These are phyloP conservation scores for Drosophila affinis DNA, from an alignment of 2,888 invertebrate species.

Conservation along the genomic window DNA sequence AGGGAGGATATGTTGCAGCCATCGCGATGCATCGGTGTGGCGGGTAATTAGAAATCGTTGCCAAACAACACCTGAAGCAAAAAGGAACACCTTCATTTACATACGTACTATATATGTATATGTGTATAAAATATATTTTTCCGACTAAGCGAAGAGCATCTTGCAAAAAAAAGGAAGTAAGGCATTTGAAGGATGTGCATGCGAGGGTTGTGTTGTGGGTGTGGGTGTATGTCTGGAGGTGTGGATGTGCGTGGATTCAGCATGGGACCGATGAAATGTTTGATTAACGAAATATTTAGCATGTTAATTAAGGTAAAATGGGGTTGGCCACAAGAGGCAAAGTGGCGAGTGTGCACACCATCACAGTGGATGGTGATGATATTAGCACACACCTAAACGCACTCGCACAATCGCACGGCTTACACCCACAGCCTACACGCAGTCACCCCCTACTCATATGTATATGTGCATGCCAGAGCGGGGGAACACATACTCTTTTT, in stretches of 20 bases:
- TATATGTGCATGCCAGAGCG: no score
- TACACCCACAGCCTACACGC: neutral
- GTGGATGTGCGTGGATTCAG: slow-evolving; percentile 21
- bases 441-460: neutral
- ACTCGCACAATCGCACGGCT: neutral
- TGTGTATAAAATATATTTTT: neutral
- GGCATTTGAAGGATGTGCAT: slow-evolving; percentile 58
- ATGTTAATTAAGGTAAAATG: slow-evolving; percentile 78
- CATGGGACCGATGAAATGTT: slow-evolving; percentile 52
- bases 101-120: slow-evolving; percentile 3
- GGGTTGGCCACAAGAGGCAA: slow-evolving; percentile 66
- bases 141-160: neutral
- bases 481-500: no score
- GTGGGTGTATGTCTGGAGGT: neutral
- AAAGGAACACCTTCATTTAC: no score
- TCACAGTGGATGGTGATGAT: slow-evolving; percentile 2
- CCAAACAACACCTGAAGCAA: slow-evolving; percentile 30
- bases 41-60: slow-evolving; percentile 40
- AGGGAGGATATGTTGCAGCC: slow-evolving; percentile 1
- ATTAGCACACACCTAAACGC: slow-evolving; percentile 29
- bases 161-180: neutral
- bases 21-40: slow-evolving; percentile 20
- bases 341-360: neutral
- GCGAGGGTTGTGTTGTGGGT: no score
- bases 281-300: slow-evolving; percentile 74